Evolutionary conservation across 2,888 invertebrate species (phyloP).

Genomic region (Anaspis maculata): DNA sequence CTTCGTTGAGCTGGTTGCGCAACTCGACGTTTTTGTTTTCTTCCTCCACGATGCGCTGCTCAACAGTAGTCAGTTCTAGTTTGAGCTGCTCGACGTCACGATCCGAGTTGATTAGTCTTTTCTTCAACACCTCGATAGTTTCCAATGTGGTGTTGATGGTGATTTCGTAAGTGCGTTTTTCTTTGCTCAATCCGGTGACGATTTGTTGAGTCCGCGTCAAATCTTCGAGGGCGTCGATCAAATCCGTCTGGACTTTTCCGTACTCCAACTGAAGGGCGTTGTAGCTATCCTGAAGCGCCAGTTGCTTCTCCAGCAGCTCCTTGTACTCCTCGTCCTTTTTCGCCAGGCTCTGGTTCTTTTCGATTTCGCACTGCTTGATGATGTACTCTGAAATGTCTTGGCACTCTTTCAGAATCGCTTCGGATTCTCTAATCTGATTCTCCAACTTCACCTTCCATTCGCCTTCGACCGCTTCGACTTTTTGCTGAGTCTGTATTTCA

Average conservation of each 20-base stretch:
- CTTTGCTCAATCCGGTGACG: slow-evolving; percentile 28
- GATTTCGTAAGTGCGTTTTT: slow-evolving; percentile 50
- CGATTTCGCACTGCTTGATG: slow-evolving; percentile 46
- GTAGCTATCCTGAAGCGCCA: no score
- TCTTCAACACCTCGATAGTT: slow-evolving; percentile 51
- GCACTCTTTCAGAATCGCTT: slow-evolving; percentile 46
- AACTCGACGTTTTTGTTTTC: slow-evolving; percentile 32
- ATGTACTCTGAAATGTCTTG: slow-evolving; percentile 49
- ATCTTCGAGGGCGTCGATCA: neutral
- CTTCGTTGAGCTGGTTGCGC: slow-evolving; percentile 25
- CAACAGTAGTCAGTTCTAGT: slow-evolving; percentile 35
- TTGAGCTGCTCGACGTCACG: slow-evolving; percentile 50
- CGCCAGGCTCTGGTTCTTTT: slow-evolving; percentile 45
- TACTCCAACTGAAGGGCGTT: neutral
- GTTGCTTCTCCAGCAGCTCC: slow-evolving; percentile 4
- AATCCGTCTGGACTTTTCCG: neutral
- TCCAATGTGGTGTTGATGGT: slow-evolving; percentile 52
- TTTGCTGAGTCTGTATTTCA: slow-evolving; percentile 34
- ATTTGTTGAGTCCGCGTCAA: neutral
- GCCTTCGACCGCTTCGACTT: slow-evolving; percentile 42
- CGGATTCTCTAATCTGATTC: slow-evolving; percentile 41
- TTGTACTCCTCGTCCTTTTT: slow-evolving; percentile 21
- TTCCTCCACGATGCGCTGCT: slow-evolving; percentile 30
- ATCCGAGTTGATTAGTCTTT: slow-evolving; percentile 51
- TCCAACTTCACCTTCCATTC: slow-evolving; percentile 41